Percentiles rank a stretch among this genome's conserved stretches.
Conservation (phyloP, 2,888 invertebrate species). For the Leptodirus hochenwartii region DNA sequence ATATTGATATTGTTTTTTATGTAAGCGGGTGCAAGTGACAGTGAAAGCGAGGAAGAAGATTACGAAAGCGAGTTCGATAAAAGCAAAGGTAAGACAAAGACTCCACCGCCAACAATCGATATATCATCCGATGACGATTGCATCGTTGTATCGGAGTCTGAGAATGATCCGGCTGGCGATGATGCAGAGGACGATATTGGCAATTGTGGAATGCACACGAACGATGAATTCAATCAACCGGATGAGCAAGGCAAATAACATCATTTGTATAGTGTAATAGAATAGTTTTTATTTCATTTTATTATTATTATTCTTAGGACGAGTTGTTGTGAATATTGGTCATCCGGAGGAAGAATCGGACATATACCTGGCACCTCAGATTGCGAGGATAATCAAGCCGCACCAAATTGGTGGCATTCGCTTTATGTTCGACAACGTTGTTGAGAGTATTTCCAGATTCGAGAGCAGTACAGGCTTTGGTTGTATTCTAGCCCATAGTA, state of each 20-base stretch:
- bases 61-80: too few relatives aligned
- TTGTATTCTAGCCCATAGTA: constrained; percentile 95
- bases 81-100: constrained; percentile 27
- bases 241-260: constrained; percentile 50
- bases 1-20: too few relatives aligned
- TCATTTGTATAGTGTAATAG: background rate
- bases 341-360: constrained; percentile 83
- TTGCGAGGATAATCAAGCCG: constrained; percentile 81
- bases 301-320: constrained; percentile 32
- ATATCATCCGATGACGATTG: constrained; percentile 68
- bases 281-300: background rate
- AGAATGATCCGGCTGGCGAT: constrained; percentile 56
- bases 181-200: constrained; percentile 77
- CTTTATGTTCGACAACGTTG: constrained; percentile 91
- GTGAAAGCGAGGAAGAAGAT: too few relatives aligned
- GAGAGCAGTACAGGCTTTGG: constrained; percentile 84
- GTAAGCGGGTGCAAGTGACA: too few relatives aligned
- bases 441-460: constrained; percentile 81
- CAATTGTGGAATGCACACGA: constrained; percentile 84
- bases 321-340: constrained; percentile 84
- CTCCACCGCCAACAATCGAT: constrained; percentile 52
- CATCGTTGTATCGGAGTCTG: constrained; percentile 70
- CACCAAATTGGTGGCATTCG: constrained; percentile 65
- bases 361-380: constrained; percentile 80
- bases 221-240: constrained; percentile 77